Evolutionary conservation across 2,113 vertebrate genomes (phyloP).

Genomic region (Ophiodon elongatus): DNA sequence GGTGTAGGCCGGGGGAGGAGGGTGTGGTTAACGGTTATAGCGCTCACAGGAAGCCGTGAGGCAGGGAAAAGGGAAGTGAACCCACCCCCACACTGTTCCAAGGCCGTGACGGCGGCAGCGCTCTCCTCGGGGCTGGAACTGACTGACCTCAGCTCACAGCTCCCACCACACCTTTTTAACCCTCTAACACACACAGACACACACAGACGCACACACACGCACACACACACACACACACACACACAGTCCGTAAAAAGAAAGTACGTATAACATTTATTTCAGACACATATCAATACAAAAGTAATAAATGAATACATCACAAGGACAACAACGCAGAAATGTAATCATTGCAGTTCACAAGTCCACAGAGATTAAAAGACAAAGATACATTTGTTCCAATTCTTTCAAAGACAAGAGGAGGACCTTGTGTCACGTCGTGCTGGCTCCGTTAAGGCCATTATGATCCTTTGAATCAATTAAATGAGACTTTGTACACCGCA

Average conservation of each 20-base stretch:
- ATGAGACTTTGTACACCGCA: not conserved
- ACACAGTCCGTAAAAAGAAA: too few relatives aligned
- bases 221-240: not conserved
- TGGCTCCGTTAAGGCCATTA: too few relatives aligned
- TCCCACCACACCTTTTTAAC: slow-evolving; percentile 66
- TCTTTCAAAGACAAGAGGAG: too few relatives aligned
- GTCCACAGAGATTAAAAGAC: too few relatives aligned
- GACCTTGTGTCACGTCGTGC: not conserved
- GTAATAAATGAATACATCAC: not conserved
- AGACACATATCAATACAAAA: not conserved
- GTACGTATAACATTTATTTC: too few relatives aligned
- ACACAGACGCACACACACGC: not conserved
- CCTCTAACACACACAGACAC: not conserved
- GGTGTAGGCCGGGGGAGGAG: slow-evolving; percentile 62
- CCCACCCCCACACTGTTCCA: slow-evolving; percentile 79
- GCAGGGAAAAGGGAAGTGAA: slow-evolving; percentile 83
- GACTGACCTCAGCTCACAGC: slow-evolving; percentile 71
- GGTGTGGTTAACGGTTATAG: slow-evolving; percentile 82
- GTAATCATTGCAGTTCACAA: too few relatives aligned
- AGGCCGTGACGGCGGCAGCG: slow-evolving; percentile 54
- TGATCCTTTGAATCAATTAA: too few relatives aligned
- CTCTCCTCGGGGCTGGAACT: slow-evolving; percentile 66
- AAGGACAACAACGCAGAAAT: too few relatives aligned
- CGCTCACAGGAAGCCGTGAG: slow-evolving; percentile 79
- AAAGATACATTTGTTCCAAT: too few relatives aligned